phyloP scores from a whole-genome alignment of 2,797 vertebrate genomes.

The Lycodopsis pacificus region DNA sequence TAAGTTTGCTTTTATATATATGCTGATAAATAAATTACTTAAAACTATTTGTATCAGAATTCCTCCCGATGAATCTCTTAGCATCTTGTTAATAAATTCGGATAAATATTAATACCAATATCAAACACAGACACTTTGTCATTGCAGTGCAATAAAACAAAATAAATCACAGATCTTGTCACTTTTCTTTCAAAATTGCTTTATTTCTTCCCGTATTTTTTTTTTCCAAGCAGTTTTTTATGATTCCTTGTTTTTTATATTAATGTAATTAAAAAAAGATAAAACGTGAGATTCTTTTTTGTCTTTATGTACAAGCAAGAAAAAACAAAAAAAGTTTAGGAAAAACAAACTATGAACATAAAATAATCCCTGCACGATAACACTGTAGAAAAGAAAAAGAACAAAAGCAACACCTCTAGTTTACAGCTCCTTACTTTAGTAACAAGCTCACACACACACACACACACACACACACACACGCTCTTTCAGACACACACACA shows the following conservation, averaged over 20 bases:
- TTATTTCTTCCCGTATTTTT: slow-evolving; percentile 75
- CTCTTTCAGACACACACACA: neutral
- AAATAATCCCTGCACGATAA: slow-evolving; percentile 74
- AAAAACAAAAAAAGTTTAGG: slow-evolving; percentile 40
- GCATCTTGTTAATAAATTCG: neutral
- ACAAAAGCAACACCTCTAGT: slow-evolving; percentile 48
- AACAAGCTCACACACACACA: slow-evolving; percentile 19
- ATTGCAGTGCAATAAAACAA: neutral
- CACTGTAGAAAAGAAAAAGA: slow-evolving; percentile 60
- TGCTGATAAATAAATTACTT: neutral
- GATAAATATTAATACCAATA: neutral
- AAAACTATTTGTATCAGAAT: neutral
- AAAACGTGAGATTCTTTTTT: slow-evolving; percentile 73
- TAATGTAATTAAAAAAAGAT: slow-evolving; percentile 82
- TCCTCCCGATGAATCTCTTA: neutral
- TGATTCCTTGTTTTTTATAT: slow-evolving; percentile 73
- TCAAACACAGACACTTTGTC: neutral
- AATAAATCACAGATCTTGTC: neutral
- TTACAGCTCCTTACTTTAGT: slow-evolving; percentile 37
- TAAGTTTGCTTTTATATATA: too few species aligned
- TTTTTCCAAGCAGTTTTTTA: slow-evolving; percentile 71
- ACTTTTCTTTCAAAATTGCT: slow-evolving; percentile 74
- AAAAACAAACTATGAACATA: slow-evolving; percentile 57
- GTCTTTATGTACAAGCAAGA: slow-evolving; percentile 78
- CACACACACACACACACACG: too few species aligned